Percentiles rank a stretch among this genome's conserved stretches.
phyloP scores from a whole-genome alignment of 2,888 invertebrate genomes.

The Biston stratarius region DNA sequence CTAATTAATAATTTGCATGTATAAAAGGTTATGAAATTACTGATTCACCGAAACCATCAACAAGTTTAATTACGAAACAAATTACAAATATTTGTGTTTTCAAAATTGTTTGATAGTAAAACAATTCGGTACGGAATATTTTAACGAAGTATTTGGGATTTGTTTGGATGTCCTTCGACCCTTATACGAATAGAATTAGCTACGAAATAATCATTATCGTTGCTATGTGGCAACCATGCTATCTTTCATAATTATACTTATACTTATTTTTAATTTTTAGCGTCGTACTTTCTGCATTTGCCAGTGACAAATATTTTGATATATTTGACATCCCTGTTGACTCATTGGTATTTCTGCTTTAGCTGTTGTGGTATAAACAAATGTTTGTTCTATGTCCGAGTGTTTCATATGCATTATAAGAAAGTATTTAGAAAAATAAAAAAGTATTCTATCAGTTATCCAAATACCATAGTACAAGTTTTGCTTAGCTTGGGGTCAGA shows the following conservation, averaged over 20 bases:
- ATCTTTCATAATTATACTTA: not conserved
- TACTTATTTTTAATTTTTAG: not conserved
- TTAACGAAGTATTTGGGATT: slow-evolving; percentile 22
- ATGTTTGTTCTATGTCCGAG: too few relatives aligned
- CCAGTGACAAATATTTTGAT: too few relatives aligned
- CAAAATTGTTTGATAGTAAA: slow-evolving; percentile 17
- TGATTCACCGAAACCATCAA: slow-evolving; percentile 9
- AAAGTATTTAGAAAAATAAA: too few relatives aligned
- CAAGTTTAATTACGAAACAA: slow-evolving; percentile 26
- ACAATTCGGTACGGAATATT: slow-evolving; percentile 30
- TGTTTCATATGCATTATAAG: too few relatives aligned
- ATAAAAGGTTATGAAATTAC: not conserved
- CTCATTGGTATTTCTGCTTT: too few relatives aligned
- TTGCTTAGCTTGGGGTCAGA: too few relatives aligned
- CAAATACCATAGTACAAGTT: too few relatives aligned
- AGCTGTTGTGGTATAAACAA: too few relatives aligned
- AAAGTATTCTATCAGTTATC: too few relatives aligned
- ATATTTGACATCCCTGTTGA: too few relatives aligned
- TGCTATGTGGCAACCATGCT: not conserved
- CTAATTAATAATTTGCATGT: not conserved
- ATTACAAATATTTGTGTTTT: slow-evolving; percentile 28
- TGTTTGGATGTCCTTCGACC: slow-evolving; percentile 20
- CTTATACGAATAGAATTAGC: slow-evolving; percentile 1
- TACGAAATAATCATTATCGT: not conserved
- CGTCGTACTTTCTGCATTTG: not conserved